phyloP scores from a whole-genome alignment of 2,113 vertebrate genomes.

The Emydura subglobosa region DNA sequence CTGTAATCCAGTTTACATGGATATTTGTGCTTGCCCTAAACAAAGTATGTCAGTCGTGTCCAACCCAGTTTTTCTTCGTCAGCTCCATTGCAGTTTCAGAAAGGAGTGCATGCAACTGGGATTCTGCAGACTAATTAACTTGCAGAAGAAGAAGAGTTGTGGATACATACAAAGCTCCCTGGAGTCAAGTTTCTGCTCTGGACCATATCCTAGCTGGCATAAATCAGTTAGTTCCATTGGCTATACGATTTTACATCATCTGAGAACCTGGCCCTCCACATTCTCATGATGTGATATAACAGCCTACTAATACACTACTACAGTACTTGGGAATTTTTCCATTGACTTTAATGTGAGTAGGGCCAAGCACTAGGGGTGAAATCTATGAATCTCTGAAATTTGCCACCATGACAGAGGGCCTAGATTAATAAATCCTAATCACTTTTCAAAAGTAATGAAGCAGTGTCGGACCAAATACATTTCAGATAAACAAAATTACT shows the following conservation, averaged over 20 bases:
- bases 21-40: not conserved
- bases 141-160: not conserved
- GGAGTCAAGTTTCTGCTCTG: constrained; percentile 35
- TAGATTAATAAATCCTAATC: not conserved
- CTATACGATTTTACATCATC: constrained; percentile 6
- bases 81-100: not conserved
- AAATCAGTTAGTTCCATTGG: constrained; percentile 20
- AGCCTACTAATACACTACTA: not conserved
- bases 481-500: rapidly evolving
- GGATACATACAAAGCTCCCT: not conserved
- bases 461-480: not conserved
- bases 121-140: not conserved
- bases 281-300: not conserved
- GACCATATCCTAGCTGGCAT: not conserved
- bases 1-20: not conserved
- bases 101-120: not conserved
- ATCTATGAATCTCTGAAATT: not conserved
- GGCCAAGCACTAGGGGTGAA: not conserved
- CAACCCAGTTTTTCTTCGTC: not conserved
- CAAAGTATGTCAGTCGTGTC: not conserved
- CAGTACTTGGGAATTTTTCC: not conserved
- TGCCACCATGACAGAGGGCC: not conserved
- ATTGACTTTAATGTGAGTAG: not conserved
- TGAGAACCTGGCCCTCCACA: constrained; percentile 39
- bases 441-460: not conserved